These are phyloP conservation scores for Conchocele bisecta DNA, from an alignment of 2,888 invertebrate species.

Conservation along the genomic window DNA sequence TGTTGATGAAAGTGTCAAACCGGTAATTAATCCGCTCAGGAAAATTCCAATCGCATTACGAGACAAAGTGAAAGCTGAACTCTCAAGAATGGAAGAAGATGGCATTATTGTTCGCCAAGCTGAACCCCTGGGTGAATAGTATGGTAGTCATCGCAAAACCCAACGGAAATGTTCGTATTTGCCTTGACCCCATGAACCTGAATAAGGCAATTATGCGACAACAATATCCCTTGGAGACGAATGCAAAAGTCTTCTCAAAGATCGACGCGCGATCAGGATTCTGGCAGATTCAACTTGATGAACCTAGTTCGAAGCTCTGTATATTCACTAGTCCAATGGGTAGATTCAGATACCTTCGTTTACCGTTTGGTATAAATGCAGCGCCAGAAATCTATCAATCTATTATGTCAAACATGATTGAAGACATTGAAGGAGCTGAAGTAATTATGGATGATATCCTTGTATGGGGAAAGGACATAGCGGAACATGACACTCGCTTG, in stretches of 20 bases:
- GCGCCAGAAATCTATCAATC: slow-evolving; percentile 37
- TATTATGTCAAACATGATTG: slow-evolving; percentile 27
- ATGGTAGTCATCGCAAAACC: slow-evolving; percentile 39
- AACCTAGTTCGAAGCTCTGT: slow-evolving; percentile 24
- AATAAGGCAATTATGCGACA: slow-evolving; percentile 36
- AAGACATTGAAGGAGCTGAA: slow-evolving; percentile 18
- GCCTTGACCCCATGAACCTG: slow-evolving; percentile 43
- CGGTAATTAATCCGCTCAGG: slow-evolving; percentile 48
- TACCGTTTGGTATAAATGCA: slow-evolving; percentile 50
- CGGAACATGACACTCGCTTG: slow-evolving; percentile 29
- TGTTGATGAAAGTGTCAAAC: slow-evolving; percentile 34
- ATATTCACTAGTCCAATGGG: slow-evolving; percentile 46
- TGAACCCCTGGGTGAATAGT: slow-evolving; percentile 35
- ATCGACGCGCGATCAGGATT: too few relatives aligned
- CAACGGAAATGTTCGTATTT: slow-evolving; percentile 25
- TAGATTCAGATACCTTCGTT: slow-evolving; percentile 24
- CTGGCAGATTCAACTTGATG: slow-evolving; percentile 29
- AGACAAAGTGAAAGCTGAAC: slow-evolving; percentile 44
- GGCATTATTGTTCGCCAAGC: slow-evolving; percentile 45
- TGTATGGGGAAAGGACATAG: slow-evolving; percentile 17
- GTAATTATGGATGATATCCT: slow-evolving; percentile 39
- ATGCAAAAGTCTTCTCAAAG: slow-evolving; percentile 30
- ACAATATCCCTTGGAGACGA: slow-evolving; percentile 43
- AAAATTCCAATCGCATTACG: slow-evolving; percentile 50
- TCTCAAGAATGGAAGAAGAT: slow-evolving; percentile 41